phyloP scores from a whole-genome alignment of 2,797 vertebrate genomes.

The Xyrichtys novacula region DNA sequence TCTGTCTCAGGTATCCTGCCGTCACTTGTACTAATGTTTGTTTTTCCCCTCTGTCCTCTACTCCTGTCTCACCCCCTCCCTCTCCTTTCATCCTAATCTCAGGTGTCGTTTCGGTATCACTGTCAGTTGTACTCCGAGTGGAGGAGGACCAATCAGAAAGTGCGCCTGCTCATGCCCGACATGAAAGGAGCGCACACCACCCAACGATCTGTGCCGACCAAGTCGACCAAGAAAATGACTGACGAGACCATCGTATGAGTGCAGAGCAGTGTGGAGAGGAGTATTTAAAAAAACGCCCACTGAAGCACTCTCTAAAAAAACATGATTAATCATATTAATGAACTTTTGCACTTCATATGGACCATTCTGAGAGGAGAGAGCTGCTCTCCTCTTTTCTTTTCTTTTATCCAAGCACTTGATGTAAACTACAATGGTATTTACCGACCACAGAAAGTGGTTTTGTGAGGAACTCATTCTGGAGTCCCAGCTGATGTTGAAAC shows the following conservation, averaged over 20 bases:
- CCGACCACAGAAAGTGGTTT: conserved; percentile 62
- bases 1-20: conserved; percentile 40
- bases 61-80: background rate
- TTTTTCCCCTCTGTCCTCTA: conserved; percentile 27
- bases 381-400: conserved; percentile 56
- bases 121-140: conserved; percentile 98
- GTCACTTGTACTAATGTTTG: conserved; percentile 41
- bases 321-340: conserved; percentile 70
- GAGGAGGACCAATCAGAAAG: conserved; percentile 98
- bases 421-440: conserved; percentile 70
- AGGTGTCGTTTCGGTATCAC: conserved; percentile 98
- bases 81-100: conserved; percentile 32
- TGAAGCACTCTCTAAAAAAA: conserved; percentile 69
- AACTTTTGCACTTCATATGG: conserved; percentile 82
- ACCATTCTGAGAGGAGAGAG: conserved; percentile 68
- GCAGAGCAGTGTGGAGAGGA: conserved; percentile 53
- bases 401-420: conserved; percentile 80
- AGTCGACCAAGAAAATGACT: conserved; percentile 93
- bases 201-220: conserved; percentile 89
- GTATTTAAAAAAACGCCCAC: conserved; percentile 66
- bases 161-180: conserved; percentile 91
- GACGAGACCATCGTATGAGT: conserved; percentile 96
- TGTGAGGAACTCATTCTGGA: conserved; percentile 71
- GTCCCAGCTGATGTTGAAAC: conserved; percentile 51
- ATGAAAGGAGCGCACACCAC: conserved; percentile 86